Evolutionary conservation across 2,888 invertebrate species (phyloP).

Genomic region (Cabera pusaria): DNA sequence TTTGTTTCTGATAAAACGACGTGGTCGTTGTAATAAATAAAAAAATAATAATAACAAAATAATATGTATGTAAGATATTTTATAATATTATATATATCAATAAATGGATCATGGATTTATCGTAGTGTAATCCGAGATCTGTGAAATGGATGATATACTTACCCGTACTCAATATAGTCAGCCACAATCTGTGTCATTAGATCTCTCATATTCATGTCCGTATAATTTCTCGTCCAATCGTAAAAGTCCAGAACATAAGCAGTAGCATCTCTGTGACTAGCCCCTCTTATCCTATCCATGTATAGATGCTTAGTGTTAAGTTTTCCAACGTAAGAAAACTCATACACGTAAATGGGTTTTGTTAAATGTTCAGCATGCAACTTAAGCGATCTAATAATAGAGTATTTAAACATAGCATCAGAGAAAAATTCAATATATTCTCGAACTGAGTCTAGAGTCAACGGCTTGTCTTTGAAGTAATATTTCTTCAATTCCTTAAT

Average conservation of each 20-base stretch:
- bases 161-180: slow-evolving; percentile 68
- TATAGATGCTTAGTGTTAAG: slow-evolving; percentile 60
- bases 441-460: slow-evolving; percentile 49
- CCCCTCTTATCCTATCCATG: slow-evolving; percentile 63
- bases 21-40: too few species aligned
- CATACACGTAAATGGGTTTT: slow-evolving; percentile 60
- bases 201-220: slow-evolving; percentile 64
- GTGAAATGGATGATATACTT: too few species aligned
- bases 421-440: slow-evolving; percentile 68
- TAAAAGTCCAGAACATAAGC: slow-evolving; percentile 68
- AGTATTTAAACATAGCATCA: slow-evolving; percentile 71
- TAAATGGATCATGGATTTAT: too few species aligned
- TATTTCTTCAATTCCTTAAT: slow-evolving; percentile 48
- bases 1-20: too few species aligned
- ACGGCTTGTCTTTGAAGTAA: slow-evolving; percentile 60
- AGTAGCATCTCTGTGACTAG: slow-evolving; percentile 72
- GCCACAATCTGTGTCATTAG: slow-evolving; percentile 70
- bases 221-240: slow-evolving; percentile 50
- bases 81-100: too few species aligned
- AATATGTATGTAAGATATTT: too few species aligned
- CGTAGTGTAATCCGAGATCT: too few species aligned
- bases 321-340: slow-evolving; percentile 66
- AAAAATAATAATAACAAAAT: slow-evolving; percentile 3
- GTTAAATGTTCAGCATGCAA: slow-evolving; percentile 48
- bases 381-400: slow-evolving; percentile 63